A percentile compares a stretch with the other conserved stretches of the same genome.
Conservation (phyloP, 2,888 invertebrate genomes). For the Morpho helenor region DNA sequence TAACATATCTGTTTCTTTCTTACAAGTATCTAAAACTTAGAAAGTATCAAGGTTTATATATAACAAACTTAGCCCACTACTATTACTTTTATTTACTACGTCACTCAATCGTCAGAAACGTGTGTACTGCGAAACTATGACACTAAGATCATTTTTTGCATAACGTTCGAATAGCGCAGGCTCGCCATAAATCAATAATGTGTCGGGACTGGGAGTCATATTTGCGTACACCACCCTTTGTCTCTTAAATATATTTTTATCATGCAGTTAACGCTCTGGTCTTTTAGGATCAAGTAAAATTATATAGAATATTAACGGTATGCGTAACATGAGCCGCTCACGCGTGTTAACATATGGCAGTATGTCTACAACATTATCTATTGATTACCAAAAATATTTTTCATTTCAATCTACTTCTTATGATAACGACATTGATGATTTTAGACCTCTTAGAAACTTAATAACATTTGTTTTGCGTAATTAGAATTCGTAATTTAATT, state of each 20-base stretch:
- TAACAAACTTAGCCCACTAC: slow-evolving; percentile 7
- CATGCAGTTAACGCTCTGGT: background rate
- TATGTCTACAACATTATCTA: slow-evolving; percentile 50
- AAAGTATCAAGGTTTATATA: slow-evolving; percentile 17
- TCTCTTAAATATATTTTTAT: background rate
- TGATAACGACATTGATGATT: no score
- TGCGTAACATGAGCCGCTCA: slow-evolving; percentile 54
- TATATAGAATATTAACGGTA: slow-evolving; percentile 56
- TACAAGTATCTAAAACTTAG: slow-evolving; percentile 2
- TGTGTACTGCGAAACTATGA: slow-evolving; percentile 1
- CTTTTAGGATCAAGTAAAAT: slow-evolving; percentile 28
- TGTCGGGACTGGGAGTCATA: slow-evolving; percentile 6
- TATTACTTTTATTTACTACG: slow-evolving; percentile 16
- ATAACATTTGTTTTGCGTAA: no score
- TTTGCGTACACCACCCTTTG: slow-evolving; percentile 1
- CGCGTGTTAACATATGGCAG: slow-evolving; percentile 70
- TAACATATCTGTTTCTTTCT: background rate
- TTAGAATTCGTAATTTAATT: background rate
- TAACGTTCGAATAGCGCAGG: slow-evolving; percentile 16
- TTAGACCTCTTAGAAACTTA: no score
- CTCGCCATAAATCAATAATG: slow-evolving; percentile 17
- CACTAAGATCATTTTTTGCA: slow-evolving; percentile 8
- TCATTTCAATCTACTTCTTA: slow-evolving; percentile 26
- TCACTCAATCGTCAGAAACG: slow-evolving; percentile 8
- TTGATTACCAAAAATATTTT: slow-evolving; percentile 51